A percentile compares a stretch with the other conserved stretches of the same genome.
phyloP scores from a whole-genome alignment of 2,888 invertebrate genomes.

The Platerodrilus igneus region DNA sequence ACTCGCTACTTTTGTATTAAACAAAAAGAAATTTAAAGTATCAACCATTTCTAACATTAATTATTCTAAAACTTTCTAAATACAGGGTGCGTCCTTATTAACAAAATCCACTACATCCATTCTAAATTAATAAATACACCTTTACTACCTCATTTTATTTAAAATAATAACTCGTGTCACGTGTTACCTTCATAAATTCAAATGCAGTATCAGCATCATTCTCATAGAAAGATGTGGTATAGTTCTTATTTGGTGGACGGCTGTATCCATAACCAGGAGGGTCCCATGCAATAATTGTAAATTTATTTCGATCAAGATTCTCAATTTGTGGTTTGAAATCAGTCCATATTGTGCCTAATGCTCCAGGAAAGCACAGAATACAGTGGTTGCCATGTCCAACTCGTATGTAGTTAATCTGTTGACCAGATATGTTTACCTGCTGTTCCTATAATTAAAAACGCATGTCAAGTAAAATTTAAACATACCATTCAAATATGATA shows the following conservation, averaged over 20 bases:
- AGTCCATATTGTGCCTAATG: slow-evolving; percentile 74
- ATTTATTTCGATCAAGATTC: slow-evolving; percentile 57
- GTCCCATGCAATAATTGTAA: slow-evolving; percentile 72
- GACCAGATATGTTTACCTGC: slow-evolving; percentile 58
- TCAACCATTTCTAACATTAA: too few relatives aligned
- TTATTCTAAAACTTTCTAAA: too few relatives aligned
- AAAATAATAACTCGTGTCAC: too few relatives aligned
- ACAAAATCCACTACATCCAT: too few relatives aligned
- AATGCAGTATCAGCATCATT: slow-evolving; percentile 69
- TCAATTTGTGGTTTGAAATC: slow-evolving; percentile 77
- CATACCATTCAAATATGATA: neutral
- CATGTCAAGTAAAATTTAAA: neutral
- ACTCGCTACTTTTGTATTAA: too few relatives aligned
- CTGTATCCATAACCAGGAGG: slow-evolving; percentile 85
- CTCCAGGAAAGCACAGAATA: slow-evolving; percentile 73
- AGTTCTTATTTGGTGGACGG: slow-evolving; percentile 70
- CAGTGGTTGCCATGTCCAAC: slow-evolving; percentile 57
- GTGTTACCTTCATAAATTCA: slow-evolving; percentile 69
- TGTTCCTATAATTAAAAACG: slow-evolving; percentile 50
- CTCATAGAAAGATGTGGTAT: slow-evolving; percentile 64
- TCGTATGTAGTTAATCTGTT: slow-evolving; percentile 59
- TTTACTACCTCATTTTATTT: too few relatives aligned
- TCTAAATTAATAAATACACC: too few relatives aligned
- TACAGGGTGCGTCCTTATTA: too few relatives aligned
- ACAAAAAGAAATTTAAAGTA: too few relatives aligned